Percentiles rank a stretch among this genome's conserved stretches.
These are phyloP conservation scores for Pseudomyrmex cubaensis DNA, from an alignment of 1,140 invertebrate genomes.

Conservation along the genomic window DNA sequence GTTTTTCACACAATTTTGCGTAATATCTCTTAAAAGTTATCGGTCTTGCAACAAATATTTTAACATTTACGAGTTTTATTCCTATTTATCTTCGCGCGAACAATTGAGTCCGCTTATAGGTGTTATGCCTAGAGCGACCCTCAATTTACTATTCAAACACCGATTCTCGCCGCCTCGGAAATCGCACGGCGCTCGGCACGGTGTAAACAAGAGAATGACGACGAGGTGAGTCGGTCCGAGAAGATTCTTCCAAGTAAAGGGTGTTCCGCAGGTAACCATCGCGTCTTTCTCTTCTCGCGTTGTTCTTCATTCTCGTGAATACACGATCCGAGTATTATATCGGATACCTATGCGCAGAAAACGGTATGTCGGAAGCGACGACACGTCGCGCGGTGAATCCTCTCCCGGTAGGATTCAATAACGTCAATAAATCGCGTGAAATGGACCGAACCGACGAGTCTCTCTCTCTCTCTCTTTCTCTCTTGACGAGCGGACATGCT, in stretches of 20 bases:
- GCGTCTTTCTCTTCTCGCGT: not conserved
- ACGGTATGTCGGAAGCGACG: not conserved
- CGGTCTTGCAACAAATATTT: not conserved
- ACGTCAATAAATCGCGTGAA: constrained; percentile 7
- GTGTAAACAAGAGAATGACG: constrained; percentile 50
- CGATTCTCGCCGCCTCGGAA: constrained; percentile 20
- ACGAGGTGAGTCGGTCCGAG: constrained; percentile 20
- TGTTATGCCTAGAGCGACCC: not conserved
- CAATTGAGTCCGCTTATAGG: not conserved
- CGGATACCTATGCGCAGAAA: not conserved
- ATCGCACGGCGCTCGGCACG: constrained; percentile 16
- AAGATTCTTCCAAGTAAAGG: constrained; percentile 19
- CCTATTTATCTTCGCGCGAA: constrained; percentile 1
- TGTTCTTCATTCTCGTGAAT: not conserved
- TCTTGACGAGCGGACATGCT: too few species aligned
- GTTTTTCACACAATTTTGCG: not conserved
- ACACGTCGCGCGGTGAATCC: not conserved
- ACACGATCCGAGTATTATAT: not conserved
- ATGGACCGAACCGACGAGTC: constrained; percentile 12
- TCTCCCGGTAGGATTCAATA: not conserved
- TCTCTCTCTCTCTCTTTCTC: not conserved
- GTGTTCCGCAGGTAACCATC: not conserved
- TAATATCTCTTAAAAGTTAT: not conserved
- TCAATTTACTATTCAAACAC: constrained; percentile 53
- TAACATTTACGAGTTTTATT: not conserved